These are phyloP conservation scores for Tetheella fluctuosa DNA, from an alignment of 2,888 invertebrate genomes.

Conservation along the genomic window DNA sequence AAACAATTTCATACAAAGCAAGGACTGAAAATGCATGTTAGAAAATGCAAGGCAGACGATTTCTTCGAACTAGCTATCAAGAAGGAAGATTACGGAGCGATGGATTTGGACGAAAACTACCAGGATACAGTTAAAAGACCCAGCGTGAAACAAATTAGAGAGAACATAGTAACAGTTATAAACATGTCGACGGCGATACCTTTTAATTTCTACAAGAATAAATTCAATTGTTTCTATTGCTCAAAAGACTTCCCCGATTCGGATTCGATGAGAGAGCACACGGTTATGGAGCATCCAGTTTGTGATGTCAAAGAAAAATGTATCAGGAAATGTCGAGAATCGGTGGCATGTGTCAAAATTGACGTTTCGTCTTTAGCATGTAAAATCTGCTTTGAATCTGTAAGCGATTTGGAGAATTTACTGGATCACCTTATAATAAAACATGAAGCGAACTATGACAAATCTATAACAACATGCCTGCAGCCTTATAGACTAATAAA, in stretches of 20 bases:
- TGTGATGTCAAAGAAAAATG: constrained; percentile 74
- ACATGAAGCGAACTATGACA: constrained; percentile 74
- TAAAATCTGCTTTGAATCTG: constrained; percentile 70
- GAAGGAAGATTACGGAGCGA: constrained; percentile 60
- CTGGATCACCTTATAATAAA: constrained; percentile 70
- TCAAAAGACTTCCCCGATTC: constrained; percentile 76
- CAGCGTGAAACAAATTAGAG: constrained; percentile 72
- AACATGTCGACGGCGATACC: constrained; percentile 80
- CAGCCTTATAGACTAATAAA: constrained; percentile 72
- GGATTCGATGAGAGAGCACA: constrained; percentile 70
- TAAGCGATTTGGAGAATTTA: constrained; percentile 62
- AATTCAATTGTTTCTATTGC: constrained; percentile 78
- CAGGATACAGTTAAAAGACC: constrained; percentile 61
- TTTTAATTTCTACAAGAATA: constrained; percentile 77
- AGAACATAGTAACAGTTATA: constrained; percentile 72
- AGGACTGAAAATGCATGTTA: constrained; percentile 70
- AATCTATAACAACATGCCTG: constrained; percentile 69
- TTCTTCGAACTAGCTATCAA: constrained; percentile 58
- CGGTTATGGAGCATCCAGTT: constrained; percentile 66
- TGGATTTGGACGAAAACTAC: constrained; percentile 64
- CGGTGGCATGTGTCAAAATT: constrained; percentile 76
- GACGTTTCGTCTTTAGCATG: constrained; percentile 71
- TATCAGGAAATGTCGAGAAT: constrained; percentile 73
- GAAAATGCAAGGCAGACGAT: constrained; percentile 67
- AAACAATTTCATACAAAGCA: constrained; percentile 76